A percentile compares a stretch with the other conserved stretches of the same genome.
phyloP scores from a whole-genome alignment of 2,888 invertebrate species.

The Apomyelois bistriatella region DNA sequence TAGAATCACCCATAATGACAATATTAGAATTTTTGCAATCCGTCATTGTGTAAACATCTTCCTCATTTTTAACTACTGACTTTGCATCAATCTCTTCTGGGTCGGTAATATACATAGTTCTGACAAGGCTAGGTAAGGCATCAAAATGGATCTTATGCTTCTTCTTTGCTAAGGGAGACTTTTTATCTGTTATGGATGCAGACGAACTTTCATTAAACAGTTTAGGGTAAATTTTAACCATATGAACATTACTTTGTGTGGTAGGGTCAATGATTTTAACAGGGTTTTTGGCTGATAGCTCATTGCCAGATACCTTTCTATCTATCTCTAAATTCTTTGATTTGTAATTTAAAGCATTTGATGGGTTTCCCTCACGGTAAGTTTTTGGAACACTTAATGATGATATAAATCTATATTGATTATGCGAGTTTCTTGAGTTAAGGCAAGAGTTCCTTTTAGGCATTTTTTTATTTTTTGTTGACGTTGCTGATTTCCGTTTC shows the following conservation, averaged over 20 bases:
- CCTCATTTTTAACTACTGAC: constrained; percentile 13
- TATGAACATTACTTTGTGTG: neutral
- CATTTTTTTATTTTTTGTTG: neutral
- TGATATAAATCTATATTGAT: constrained; percentile 49
- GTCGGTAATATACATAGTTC: constrained; percentile 40
- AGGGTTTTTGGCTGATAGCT: neutral
- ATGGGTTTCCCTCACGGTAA: constrained; percentile 36
- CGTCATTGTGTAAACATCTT: constrained; percentile 40
- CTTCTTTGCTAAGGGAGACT: neutral
- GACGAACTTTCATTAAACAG: neutral
- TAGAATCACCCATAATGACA: neutral
- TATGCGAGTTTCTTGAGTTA: constrained; percentile 41
- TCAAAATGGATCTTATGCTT: constrained; percentile 26
- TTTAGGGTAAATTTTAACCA: neutral
- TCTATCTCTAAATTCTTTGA: neutral
- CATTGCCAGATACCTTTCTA: neutral
- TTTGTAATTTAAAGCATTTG: neutral
- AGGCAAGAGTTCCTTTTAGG: constrained; percentile 25
- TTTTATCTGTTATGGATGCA: neutral
- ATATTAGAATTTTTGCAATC: constrained; percentile 19
- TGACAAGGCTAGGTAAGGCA: constrained; percentile 39
- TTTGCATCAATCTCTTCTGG: constrained; percentile 29
- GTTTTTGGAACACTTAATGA: constrained; percentile 61
- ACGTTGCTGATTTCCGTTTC: constrained; percentile 23
- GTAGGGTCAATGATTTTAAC: neutral